Percentiles rank a stretch among this genome's conserved stretches.
Conservation (phyloP, 2,113 vertebrate species). For the Channa maculata region DNA sequence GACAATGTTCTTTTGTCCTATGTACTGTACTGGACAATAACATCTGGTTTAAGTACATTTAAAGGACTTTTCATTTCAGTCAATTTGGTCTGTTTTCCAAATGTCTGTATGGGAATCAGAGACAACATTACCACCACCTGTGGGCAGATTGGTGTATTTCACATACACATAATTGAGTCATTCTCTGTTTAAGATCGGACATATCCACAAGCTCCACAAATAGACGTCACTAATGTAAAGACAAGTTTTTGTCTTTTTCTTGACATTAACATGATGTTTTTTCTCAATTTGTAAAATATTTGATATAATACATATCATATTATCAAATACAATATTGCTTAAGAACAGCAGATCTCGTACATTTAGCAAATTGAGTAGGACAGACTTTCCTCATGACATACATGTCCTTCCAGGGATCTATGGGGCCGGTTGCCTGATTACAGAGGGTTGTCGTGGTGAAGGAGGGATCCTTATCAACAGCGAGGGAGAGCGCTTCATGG, state of each 20-base stretch:
- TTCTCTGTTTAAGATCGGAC: too few relatives aligned
- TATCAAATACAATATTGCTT: neutral
- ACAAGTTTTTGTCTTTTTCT: too few relatives aligned
- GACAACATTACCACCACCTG: too few relatives aligned
- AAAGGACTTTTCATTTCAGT: neutral
- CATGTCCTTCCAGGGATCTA: conserved; percentile 88
- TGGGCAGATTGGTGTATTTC: too few relatives aligned
- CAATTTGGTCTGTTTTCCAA: neutral
- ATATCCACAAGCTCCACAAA: too few relatives aligned
- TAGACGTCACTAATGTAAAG: too few relatives aligned
- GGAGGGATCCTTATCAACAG: conserved; percentile 98
- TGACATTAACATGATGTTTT: too few relatives aligned
- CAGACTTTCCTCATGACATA: neutral
- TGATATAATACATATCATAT: too few relatives aligned
- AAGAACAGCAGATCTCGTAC: neutral
- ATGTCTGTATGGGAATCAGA: neutral
- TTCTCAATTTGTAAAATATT: too few relatives aligned
- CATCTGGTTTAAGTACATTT: neutral
- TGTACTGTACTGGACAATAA: neutral
- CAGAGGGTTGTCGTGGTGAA: conserved; percentile 96
- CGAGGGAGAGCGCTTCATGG: conserved; percentile 98
- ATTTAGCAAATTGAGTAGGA: neutral
- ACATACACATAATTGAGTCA: too few relatives aligned
- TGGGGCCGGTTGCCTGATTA: conserved; percentile 97
- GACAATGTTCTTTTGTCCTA: neutral